Evolutionary conservation across 2,113 vertebrate genomes (phyloP).

Genomic region (Nanger granti): DNA sequence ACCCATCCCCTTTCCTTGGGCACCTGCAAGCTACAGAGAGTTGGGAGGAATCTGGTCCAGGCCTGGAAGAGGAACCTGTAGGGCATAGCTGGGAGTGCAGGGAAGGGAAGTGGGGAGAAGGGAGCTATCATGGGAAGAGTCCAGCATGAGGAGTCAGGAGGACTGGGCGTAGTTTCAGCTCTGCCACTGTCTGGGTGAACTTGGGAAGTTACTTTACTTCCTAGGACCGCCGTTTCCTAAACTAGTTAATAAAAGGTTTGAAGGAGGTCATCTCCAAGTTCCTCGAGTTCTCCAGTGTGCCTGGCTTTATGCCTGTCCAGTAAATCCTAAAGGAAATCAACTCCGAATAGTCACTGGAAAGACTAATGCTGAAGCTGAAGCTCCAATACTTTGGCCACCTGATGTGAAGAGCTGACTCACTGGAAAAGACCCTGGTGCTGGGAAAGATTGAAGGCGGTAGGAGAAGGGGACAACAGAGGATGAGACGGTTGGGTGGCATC

Average conservation of each 20-base stretch:
- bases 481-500: neutral
- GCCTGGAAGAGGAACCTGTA: neutral
- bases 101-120: fast-evolving
- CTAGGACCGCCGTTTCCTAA: neutral
- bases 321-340: neutral
- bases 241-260: no score
- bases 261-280: neutral
- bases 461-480: neutral
- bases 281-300: neutral
- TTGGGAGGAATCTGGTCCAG: neutral
- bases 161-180: no score
- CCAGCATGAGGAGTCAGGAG: no score
- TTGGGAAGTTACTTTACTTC: neutral
- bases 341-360: neutral
- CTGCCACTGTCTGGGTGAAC: neutral
- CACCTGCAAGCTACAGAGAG: neutral
- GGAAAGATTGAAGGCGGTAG: neutral
- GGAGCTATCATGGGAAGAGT: neutral
- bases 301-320: neutral
- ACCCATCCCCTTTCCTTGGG: no score
- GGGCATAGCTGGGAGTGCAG: fast-evolving
- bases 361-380: neutral
- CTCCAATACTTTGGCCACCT: neutral
- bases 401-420: neutral
- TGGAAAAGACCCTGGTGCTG: neutral